phyloP scores from a whole-genome alignment of 2,797 vertebrate species.

The Calcarius lapponicus region DNA sequence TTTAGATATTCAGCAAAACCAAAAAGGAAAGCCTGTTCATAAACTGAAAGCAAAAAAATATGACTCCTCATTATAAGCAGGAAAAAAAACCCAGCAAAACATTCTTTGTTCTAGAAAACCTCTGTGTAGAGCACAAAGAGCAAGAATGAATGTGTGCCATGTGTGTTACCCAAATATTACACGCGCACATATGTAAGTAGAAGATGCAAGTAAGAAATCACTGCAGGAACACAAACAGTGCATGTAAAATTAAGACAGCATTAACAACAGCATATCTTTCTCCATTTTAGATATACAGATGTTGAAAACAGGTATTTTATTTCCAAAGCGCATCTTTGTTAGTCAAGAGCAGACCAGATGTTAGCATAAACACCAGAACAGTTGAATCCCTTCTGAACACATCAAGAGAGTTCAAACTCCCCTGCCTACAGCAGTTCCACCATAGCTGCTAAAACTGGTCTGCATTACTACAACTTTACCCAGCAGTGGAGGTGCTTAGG shows the following conservation, averaged over 20 bases:
- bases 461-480: neutral
- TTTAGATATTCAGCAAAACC: neutral
- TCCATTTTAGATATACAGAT: neutral
- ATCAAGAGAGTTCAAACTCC: neutral
- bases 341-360: neutral
- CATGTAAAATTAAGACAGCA: neutral
- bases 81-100: neutral
- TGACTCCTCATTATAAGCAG: neutral
- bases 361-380: neutral
- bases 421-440: neutral
- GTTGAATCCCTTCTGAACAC: neutral
- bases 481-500: neutral
- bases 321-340: neutral
- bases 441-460: neutral
- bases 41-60: neutral
- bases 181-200: accelerated
- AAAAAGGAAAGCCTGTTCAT: neutral
- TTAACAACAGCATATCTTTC: neutral
- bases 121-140: neutral
- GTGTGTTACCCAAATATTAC: neutral
- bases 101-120: neutral
- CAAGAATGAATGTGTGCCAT: neutral
- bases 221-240: neutral
- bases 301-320: neutral
- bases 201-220: neutral